Evolutionary conservation across 53 echinoderm and acorn worm species (phyloP).

Genomic region (Temnopleurus reevesii): DNA sequence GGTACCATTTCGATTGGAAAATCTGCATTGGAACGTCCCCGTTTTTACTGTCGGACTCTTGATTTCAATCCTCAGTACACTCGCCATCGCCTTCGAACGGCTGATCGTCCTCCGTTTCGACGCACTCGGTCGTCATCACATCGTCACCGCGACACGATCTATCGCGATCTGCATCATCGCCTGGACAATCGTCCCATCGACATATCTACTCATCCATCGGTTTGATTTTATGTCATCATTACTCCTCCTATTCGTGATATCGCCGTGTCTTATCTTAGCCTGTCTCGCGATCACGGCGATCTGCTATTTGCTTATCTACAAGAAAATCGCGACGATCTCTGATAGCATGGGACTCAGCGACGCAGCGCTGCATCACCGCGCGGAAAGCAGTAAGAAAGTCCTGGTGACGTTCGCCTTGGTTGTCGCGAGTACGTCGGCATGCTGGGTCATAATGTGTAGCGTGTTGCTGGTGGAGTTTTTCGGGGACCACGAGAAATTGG

Average conservation of each 20-base stretch:
- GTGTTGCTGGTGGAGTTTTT: neutral
- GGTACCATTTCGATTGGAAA: neutral
- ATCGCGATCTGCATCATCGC: neutral
- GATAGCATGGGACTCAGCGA: neutral
- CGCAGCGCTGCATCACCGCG: neutral
- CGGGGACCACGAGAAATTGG: neutral
- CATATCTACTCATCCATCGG: neutral
- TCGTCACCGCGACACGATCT: conserved; percentile 11
- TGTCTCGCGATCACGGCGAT: neutral
- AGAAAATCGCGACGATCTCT: neutral
- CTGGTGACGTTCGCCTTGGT: conserved; percentile 16
- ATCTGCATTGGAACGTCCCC: neutral
- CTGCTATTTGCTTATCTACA: conserved; percentile 30
- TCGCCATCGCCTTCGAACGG: conserved; percentile 24
- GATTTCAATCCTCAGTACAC: conserved; percentile 11
- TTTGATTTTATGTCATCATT: neutral
- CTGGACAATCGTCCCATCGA: neutral
- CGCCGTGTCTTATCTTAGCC: neutral
- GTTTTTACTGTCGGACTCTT: neutral
- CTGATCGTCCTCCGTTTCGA: conserved; percentile 31
- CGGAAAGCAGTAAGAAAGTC: neutral
- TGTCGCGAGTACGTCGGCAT: neutral
- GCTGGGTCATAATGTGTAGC: conserved; percentile 33
- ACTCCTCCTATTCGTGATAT: neutral
- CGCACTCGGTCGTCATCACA: neutral